A percentile compares a stretch with the other conserved stretches of the same genome.
These are phyloP conservation scores for Amyelois transitella DNA, from an alignment of 1,140 invertebrate species.

Conservation along the genomic window DNA sequence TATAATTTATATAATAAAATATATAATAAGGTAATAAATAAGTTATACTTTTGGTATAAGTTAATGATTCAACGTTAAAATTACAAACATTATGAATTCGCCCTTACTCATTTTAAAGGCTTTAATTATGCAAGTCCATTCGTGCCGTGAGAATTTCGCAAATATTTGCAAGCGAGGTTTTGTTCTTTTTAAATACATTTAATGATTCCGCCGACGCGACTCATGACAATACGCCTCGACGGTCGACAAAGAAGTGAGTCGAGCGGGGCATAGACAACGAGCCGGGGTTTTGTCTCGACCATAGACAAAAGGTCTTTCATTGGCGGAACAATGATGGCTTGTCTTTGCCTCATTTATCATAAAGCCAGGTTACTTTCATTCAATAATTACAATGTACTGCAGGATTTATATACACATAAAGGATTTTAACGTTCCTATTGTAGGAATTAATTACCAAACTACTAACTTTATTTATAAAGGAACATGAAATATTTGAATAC, in stretches of 20 bases:
- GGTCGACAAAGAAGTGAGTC: conserved; percentile 56
- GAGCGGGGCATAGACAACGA: conserved; percentile 57
- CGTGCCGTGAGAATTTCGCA: conserved; percentile 36
- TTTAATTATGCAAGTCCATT: conserved; percentile 10
- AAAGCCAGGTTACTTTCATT: conserved; percentile 68
- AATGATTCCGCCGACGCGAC: conserved; percentile 52
- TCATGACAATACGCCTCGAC: conserved; percentile 39
- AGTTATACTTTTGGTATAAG: neutral
- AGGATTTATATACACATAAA: conserved; percentile 33
- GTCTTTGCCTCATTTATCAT: conserved; percentile 69
- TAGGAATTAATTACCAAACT: conserved; percentile 45
- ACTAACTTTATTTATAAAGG: no score
- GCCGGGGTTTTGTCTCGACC: conserved; percentile 49
- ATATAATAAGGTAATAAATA: neutral
- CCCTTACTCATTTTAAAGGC: neutral
- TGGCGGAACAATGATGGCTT: conserved; percentile 50
- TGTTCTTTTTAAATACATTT: conserved; percentile 42
- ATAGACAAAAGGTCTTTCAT: conserved; percentile 69
- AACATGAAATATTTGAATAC: no score
- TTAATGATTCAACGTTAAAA: neutral
- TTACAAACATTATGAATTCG: neutral
- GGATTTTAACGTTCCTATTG: conserved; percentile 22
- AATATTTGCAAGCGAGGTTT: conserved; percentile 30
- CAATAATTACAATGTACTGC: conserved; percentile 60
- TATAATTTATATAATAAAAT: neutral